Evolutionary conservation across 2,113 vertebrate genomes (phyloP).

Genomic region (Heterotilapia buettikoferi): DNA sequence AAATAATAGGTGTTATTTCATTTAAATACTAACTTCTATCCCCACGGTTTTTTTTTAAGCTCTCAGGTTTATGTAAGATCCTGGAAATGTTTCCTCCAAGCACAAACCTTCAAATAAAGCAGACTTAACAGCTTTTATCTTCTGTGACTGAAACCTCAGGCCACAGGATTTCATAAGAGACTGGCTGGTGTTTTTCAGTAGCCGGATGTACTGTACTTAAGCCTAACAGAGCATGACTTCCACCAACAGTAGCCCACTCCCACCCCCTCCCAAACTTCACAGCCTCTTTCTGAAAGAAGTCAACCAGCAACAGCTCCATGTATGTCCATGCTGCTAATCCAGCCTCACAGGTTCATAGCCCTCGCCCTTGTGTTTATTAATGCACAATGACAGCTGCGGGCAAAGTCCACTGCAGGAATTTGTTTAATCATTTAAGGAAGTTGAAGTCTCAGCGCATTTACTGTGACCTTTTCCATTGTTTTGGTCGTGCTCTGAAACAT

Average conservation of each 20-base stretch:
- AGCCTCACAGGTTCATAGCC: constrained; percentile 15
- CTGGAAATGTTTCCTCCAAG: neutral
- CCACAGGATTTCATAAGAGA: constrained; percentile 32
- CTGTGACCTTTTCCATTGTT: constrained; percentile 13
- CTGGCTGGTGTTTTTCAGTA: neutral
- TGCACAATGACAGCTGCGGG: neutral
- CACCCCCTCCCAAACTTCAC: neutral
- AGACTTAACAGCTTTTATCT: neutral
- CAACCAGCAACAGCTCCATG: constrained; percentile 46
- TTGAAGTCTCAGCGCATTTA: neutral
- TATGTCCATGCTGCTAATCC: constrained; percentile 38
- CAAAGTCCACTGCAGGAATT: constrained; percentile 19
- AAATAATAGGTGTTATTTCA: neutral
- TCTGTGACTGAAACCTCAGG: constrained; percentile 11
- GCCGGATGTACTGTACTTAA: neutral
- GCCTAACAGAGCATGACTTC: constrained; percentile 17
- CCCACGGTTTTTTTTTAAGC: neutral
- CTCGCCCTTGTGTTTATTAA: constrained; percentile 10
- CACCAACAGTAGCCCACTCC: neutral
- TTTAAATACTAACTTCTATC: neutral
- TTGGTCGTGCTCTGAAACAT: neutral
- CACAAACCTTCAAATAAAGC: constrained; percentile 2
- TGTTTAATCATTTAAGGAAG: constrained; percentile 10
- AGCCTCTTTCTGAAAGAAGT: constrained; percentile 1
- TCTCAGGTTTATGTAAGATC: constrained; percentile 27